Base-by-base conservation (phyloP, 2,113 vertebrate species). In the Perccottus glenii region DNA sequence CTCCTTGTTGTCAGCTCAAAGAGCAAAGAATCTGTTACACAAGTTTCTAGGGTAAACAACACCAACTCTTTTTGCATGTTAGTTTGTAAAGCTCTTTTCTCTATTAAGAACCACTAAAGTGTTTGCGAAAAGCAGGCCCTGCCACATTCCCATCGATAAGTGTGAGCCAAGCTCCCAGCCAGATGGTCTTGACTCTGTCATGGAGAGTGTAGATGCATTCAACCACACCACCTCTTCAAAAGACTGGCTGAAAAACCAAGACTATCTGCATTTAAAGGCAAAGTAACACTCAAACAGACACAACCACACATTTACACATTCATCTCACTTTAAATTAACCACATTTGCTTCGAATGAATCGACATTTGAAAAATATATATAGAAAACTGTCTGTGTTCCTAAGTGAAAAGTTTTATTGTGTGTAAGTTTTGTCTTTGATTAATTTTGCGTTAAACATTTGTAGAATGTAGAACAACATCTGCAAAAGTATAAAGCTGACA, bases 181-280 rank as follows among this genome's bases (percentile, higher is more conserved):
- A 90, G 89, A 91, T 89, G 88, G 88, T 79, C 63, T 67, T 63
- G 67, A 87, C 79, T 85, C 83, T 84, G 68, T 80, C 64, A 70
- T 40, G 38, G 65, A 78, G 66, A 67, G 58, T 47, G 57, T 55
- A 62, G 64, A 75, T 33, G 65, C 43, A 49, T 67, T 68, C 55
- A 33, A 62, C 64, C 62, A 64, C 52, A 68, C 40, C 47, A 75
- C 59, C 58, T 60, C 65, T 45, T 72, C 57, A 70, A 60, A 63
- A 58, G 42, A 42, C 57, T 47, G 57, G 11, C 51, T 14, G 11
- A 62, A 73, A 56, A 49, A 48, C 19, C 52, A 50, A 44, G 43
- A 60, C 43, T 47, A 3, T 5, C 52, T 38, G 19, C 15, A 52
- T 64, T 32, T 15, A 65, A 44, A 57, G 43, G 15, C 50, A 15